Percentiles rank a stretch among this genome's conserved stretches.
Evolutionary conservation across 2,888 invertebrate genomes (phyloP).

Genomic region (Limnephilus lunatus): DNA sequence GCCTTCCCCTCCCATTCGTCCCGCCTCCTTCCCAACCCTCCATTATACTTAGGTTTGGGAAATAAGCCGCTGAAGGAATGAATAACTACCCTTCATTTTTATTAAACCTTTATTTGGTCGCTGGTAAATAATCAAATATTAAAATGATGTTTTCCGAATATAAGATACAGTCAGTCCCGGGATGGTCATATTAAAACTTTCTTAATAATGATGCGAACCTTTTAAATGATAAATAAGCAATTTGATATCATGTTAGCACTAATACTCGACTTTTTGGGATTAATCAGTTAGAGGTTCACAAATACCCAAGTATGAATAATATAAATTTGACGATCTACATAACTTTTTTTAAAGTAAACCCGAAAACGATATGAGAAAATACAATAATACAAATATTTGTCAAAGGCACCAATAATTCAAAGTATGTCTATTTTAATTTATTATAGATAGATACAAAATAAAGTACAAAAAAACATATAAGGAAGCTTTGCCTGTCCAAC

Average conservation of each 20-base stretch:
- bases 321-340: not conserved
- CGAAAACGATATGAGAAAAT: too few relatives aligned
- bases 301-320: too few relatives aligned
- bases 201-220: not conserved
- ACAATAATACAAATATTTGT: too few relatives aligned
- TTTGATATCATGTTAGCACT: not conserved
- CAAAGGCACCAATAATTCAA: too few relatives aligned
- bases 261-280: not conserved
- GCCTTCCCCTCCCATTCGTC: not conserved
- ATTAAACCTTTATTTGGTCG: slow-evolving; percentile 3
- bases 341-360: not conserved
- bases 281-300: not conserved
- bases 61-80: slow-evolving; percentile 15
- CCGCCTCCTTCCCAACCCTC: not conserved
- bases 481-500: too few relatives aligned
- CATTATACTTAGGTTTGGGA: slow-evolving; percentile 15
- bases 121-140: slow-evolving; percentile 2
- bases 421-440: too few relatives aligned
- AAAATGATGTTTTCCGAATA: not conserved
- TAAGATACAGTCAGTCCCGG: not conserved
- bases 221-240: not conserved
- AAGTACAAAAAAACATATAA: too few relatives aligned
- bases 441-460: too few relatives aligned
- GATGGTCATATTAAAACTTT: not conserved
- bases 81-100: slow-evolving; percentile 19